Base-by-base conservation (phyloP, 2,113 vertebrate species). In the Caracal caracal region DNA sequence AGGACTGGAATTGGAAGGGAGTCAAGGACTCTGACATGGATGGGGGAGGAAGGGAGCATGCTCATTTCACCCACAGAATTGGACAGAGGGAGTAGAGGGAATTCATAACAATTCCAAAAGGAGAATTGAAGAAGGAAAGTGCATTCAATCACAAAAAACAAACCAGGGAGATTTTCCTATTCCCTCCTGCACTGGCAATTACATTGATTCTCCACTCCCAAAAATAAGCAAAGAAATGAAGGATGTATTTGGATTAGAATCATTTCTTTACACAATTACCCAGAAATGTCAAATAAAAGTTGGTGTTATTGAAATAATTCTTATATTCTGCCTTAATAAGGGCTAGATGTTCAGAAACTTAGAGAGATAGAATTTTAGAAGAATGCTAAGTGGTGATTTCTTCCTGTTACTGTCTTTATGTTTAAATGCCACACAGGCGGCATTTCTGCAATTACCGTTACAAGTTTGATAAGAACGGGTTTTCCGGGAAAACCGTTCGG, bases 401-500 rank as follows among this genome's bases (percentile, higher is more conserved):
- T 88, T 66, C 85, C 90, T 92, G 79, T 73, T 81, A 10, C 33
- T 59, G 10, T 83, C 89, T 95, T 93, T 83, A 47, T 94, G 95
- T 92, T 94, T 93, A 90, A 94, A 89, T 93, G 87, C 93, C 80
- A 92, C 65, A 80, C 87, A 84, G 37, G 81, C 90, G 89, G 79
- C 81, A 19, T 83, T 82, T 93, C 86, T 84, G 35, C 24, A 89
- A 85, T 78, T 88, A n/a, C 59, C 66, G 61, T 71, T 90, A 47
- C n/a, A 66, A n/a, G 30, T 47, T 61, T 92, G 75, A 59, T 63
- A 92, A 81, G 84, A 84, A 71, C 61, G 66, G 53, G 40, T 80
- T 97, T 96, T 95, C 89, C 71, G 76, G 91, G 90, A 95, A 98
- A 81, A 30, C 30, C 84, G 86, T 92, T 93, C 63, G 40, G 89